phyloP scores from a whole-genome alignment of 2,113 vertebrate genomes.

The Vulpes lagopus region DNA sequence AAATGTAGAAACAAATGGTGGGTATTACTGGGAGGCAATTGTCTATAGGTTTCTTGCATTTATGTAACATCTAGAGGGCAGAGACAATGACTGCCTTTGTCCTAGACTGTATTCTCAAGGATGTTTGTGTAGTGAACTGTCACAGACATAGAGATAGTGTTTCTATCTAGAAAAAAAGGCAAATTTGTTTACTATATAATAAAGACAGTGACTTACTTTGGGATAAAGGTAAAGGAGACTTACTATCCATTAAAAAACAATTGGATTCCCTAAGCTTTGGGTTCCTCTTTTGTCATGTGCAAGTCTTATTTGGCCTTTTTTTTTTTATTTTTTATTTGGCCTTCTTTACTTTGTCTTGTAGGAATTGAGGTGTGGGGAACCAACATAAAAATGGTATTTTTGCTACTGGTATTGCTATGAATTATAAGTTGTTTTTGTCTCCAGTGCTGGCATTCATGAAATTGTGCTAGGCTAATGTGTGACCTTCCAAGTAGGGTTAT shows the following conservation, averaged over 20 bases:
- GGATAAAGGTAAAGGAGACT: not conserved
- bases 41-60: not conserved
- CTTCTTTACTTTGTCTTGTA: not conserved
- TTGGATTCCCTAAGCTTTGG: not conserved
- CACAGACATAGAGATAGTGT: not conserved
- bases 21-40: not conserved
- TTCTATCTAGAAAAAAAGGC: not conserved
- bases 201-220: not conserved
- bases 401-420: not conserved
- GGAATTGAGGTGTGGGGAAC: not conserved
- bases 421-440: not conserved
- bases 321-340: too few relatives aligned
- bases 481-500: not conserved
- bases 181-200: not conserved
- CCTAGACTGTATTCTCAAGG: not conserved
- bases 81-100: not conserved
- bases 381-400: not conserved
- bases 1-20: not conserved
- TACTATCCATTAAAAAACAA: not conserved
- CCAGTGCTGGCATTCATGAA: not conserved
- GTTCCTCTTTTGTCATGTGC: not conserved
- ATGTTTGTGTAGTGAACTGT: not conserved
- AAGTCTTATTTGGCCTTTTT: not conserved
- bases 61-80: not conserved
- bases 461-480: too few relatives aligned